phyloP scores from a whole-genome alignment of 2,888 invertebrate species.

The Troglohyphantes excavatus region DNA sequence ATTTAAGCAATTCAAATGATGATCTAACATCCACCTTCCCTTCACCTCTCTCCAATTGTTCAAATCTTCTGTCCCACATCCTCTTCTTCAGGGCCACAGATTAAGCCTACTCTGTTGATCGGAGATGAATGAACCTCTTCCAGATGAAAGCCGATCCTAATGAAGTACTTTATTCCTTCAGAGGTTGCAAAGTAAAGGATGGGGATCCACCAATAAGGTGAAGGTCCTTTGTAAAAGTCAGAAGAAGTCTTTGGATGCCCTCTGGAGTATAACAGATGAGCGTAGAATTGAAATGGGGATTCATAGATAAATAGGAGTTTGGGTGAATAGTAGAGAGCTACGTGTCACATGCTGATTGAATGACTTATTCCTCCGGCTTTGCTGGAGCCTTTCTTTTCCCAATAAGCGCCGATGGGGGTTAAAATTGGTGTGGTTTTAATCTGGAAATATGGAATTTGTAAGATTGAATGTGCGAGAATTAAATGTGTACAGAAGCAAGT shows the following conservation, averaged over 20 bases:
- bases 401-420: too few relatives aligned
- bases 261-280: slow-evolving; percentile 24
- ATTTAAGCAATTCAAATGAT: neutral
- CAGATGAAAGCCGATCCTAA: slow-evolving; percentile 43
- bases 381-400: neutral
- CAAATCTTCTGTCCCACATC: neutral
- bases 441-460: neutral
- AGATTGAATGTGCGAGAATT: too few relatives aligned
- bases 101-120: slow-evolving; percentile 24
- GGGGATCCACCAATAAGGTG: slow-evolving; percentile 53
- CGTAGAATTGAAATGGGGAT: slow-evolving; percentile 56
- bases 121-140: slow-evolving; percentile 22
- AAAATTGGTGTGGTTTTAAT: neutral
- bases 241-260: slow-evolving; percentile 39
- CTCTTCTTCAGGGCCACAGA: neutral
- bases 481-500: too few relatives aligned
- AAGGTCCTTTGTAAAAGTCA: slow-evolving; percentile 63
- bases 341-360: slow-evolving; percentile 23
- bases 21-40: neutral
- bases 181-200: slow-evolving; percentile 46
- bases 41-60: neutral
- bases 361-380: neutral
- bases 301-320: slow-evolving; percentile 56
- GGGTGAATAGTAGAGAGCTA: slow-evolving; percentile 33
- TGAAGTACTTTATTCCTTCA: slow-evolving; percentile 56